Base-by-base conservation (phyloP, 2,888 invertebrate species). In the Heliconius ismenius region DNA sequence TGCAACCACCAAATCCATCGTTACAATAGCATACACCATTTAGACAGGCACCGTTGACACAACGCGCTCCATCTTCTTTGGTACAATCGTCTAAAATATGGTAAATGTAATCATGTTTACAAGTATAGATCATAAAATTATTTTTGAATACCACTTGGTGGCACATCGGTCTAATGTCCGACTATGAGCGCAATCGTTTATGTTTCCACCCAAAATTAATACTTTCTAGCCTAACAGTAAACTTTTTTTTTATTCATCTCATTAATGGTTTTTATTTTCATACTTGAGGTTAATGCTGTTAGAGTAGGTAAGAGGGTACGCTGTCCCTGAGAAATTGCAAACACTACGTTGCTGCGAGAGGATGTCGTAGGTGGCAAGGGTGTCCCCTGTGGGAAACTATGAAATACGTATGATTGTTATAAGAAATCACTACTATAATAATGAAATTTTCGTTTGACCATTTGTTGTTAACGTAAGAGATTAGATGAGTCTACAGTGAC, bases 11-110 rank as follows among this genome's bases (percentile, higher is more conserved):
- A 90, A 96, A 98, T 85, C 98, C 98, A 92, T 98, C 98, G 92
- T 98, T 98, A 94, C 98, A 98, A 95, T 98, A 98, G 95, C 98
- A 98, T 91, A 98, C 98, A 88, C 97, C 97, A 91, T 97, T 97
- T 87, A 98, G 96, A 95, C 98, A 98, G 87, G 97, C 98, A 90
- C 98, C 98, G 92, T 98, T 98, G 92, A 97, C 96, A 95, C 98
- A 98, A 89, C 95, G 96, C 87, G 97, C 96, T 91, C 98, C 98
- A 92, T 98, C 98, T 88, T 97, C 97, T 95, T 97, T 97, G 95
- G 96, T 97, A 96, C 98, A 98, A 95, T 98, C 97, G 95, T 97
- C 98, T 98, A 94, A 94, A 84, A 87, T 73, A 70, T 64, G 76
- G 63, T 73, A 74, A 36, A 67, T 49, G 18, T n/a, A 26, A 62